phyloP scores from a whole-genome alignment of 2,113 vertebrate genomes.

The Cinclus mexicanus region DNA sequence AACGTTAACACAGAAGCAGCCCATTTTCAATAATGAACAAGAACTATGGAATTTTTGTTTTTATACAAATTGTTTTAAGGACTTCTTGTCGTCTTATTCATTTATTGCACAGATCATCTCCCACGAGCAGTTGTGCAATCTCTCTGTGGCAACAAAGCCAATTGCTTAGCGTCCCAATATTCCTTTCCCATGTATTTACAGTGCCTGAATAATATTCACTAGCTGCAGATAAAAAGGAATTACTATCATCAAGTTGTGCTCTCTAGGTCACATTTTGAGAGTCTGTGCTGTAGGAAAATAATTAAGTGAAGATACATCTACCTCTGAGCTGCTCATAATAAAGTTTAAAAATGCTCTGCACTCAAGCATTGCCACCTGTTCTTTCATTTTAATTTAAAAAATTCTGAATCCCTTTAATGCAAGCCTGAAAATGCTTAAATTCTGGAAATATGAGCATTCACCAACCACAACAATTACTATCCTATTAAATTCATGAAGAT shows the following conservation, averaged over 20 bases:
- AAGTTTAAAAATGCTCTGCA: conserved; percentile 16
- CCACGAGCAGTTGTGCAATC: conserved; percentile 20
- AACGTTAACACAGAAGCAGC: not conserved
- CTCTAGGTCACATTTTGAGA: not conserved
- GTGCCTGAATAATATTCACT: conserved; percentile 9
- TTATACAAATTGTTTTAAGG: not conserved
- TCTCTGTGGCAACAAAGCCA: conserved; percentile 26
- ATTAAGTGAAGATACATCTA: conserved; percentile 24
- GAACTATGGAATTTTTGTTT: not conserved
- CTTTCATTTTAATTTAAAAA: conserved; percentile 28
- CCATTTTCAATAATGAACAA: not conserved
- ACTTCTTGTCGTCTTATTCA: not conserved
- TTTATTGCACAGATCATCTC: conserved; percentile 3
- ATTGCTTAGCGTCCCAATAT: not conserved
- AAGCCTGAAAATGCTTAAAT: not conserved
- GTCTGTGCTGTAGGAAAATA: not conserved
- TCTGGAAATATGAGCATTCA: conserved; percentile 12
- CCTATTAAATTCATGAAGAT: conserved; percentile 47
- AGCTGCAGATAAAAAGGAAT: conserved; percentile 44
- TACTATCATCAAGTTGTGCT: not conserved
- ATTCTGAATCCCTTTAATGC: not conserved
- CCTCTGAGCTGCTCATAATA: not conserved
- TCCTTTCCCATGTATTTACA: conserved; percentile 7
- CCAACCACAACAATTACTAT: conserved; percentile 52
- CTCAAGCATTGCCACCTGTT: conserved; percentile 45